Evolutionary conservation across 2,888 invertebrate genomes (phyloP).

Genomic region (Caprella mutica): DNA sequence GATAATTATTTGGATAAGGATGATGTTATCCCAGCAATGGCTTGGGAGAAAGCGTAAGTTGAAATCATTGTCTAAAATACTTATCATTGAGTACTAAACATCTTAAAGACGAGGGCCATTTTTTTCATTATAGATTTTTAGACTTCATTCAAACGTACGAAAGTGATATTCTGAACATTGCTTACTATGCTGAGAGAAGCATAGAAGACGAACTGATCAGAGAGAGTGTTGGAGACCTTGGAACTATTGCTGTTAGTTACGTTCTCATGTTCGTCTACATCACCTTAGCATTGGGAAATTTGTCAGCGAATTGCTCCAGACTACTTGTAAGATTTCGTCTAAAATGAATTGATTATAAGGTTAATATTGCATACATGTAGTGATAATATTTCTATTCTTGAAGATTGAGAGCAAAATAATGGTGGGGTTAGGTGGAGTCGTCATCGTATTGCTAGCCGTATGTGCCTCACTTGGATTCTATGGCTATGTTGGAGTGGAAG

Average conservation of each 20-base stretch:
- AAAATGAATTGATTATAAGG: too few species aligned
- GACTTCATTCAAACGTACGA: slow-evolving; percentile 54
- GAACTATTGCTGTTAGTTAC: slow-evolving; percentile 78
- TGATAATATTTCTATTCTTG: too few species aligned
- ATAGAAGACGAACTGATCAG: slow-evolving; percentile 87
- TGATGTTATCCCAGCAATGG: slow-evolving; percentile 59
- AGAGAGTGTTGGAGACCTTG: slow-evolving; percentile 68
- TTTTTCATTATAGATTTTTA: slow-evolving; percentile 48
- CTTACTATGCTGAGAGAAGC: slow-evolving; percentile 80
- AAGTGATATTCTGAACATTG: slow-evolving; percentile 55
- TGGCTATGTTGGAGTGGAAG: slow-evolving; percentile 63
- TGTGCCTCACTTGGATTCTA: slow-evolving; percentile 72
- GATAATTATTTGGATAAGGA: slow-evolving; percentile 73
- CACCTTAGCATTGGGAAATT: slow-evolving; percentile 67
- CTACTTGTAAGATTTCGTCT: slow-evolving; percentile 50
- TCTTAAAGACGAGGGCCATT: too few species aligned
- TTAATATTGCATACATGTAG: too few species aligned
- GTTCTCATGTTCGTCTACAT: slow-evolving; percentile 87
- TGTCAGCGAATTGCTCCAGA: slow-evolving; percentile 41
- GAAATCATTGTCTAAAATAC: too few species aligned
- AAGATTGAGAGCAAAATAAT: slow-evolving; percentile 65
- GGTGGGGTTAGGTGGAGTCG: slow-evolving; percentile 70
- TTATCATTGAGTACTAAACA: too few species aligned
- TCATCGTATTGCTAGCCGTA: slow-evolving; percentile 74
- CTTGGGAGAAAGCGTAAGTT: slow-evolving; percentile 61